phyloP scores from a whole-genome alignment of 2,113 vertebrate genomes.

The Pseudorasbora parva region DNA sequence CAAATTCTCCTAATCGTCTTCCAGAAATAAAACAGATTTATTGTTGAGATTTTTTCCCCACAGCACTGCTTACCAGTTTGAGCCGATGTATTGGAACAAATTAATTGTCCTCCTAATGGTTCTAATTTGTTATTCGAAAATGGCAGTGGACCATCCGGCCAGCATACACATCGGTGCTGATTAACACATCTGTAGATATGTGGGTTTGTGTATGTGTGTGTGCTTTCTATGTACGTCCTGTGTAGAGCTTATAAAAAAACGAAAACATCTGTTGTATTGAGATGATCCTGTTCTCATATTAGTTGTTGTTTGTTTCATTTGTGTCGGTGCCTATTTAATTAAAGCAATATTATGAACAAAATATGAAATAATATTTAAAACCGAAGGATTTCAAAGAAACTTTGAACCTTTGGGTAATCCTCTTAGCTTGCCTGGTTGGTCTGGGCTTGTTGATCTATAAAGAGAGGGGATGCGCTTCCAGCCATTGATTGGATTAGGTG shows the following conservation, averaged over 20 bases:
- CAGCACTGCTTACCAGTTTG: conserved; percentile 13
- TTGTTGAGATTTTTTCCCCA: conserved; percentile 1
- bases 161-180: background rate
- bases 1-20: background rate
- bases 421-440: conserved; percentile 69
- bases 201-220: background rate
- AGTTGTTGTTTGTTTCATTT: conserved; percentile 48
- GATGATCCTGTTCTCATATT: conserved; percentile 18
- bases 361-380: conserved; percentile 77
- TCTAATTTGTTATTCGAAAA: conserved; percentile 30
- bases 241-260: conserved; percentile 47
- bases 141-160: background rate
- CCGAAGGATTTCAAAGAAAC: conserved; percentile 80
- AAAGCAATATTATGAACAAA: conserved; percentile 73
- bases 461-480: conserved; percentile 65
- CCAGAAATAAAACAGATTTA: conserved; percentile 23
- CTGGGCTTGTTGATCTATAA: conserved; percentile 65
- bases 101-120: conserved; percentile 47
- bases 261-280: conserved; percentile 42
- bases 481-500: conserved; percentile 68
- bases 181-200: conserved; percentile 33
- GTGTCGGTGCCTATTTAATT: conserved; percentile 67
- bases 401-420: conserved; percentile 80
- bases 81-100: conserved; percentile 39
- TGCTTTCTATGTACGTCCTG: background rate